These are phyloP conservation scores for Micropoecilia bifurca DNA, from an alignment of 2,797 vertebrate genomes.

Conservation along the genomic window DNA sequence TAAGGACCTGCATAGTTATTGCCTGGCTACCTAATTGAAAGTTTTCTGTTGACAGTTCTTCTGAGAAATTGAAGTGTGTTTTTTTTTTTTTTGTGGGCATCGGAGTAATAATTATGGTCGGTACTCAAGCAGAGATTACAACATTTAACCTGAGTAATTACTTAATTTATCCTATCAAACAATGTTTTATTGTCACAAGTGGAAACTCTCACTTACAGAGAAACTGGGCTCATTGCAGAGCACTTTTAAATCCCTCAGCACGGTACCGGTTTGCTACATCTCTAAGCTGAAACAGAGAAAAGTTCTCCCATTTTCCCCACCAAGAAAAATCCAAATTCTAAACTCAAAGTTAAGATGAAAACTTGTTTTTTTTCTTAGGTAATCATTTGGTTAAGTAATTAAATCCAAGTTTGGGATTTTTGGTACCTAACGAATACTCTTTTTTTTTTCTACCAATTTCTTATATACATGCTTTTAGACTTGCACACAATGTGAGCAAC, in stretches of 20 bases:
- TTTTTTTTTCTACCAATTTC: neutral
- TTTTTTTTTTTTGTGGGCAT: neutral
- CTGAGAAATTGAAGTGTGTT: neutral
- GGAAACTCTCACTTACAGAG: neutral
- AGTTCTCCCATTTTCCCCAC: no score
- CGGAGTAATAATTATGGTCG: neutral
- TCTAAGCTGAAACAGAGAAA: neutral
- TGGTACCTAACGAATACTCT: neutral
- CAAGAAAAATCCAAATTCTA: no score
- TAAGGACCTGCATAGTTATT: neutral
- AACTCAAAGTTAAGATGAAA: neutral
- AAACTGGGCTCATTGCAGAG: neutral
- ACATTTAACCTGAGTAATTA: neutral
- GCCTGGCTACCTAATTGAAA: neutral
- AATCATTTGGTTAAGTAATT: neutral
- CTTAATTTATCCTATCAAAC: neutral
- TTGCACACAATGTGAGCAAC: neutral
- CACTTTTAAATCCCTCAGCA: neutral
- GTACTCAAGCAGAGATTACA: neutral
- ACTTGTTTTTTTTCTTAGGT: neutral
- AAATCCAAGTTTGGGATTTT: neutral
- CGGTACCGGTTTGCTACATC: neutral
- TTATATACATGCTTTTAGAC: neutral
- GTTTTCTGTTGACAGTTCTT: neutral
- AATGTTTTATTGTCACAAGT: neutral